phyloP scores from a whole-genome alignment of 2,888 invertebrate species.

The Meghimatium bilineatum region DNA sequence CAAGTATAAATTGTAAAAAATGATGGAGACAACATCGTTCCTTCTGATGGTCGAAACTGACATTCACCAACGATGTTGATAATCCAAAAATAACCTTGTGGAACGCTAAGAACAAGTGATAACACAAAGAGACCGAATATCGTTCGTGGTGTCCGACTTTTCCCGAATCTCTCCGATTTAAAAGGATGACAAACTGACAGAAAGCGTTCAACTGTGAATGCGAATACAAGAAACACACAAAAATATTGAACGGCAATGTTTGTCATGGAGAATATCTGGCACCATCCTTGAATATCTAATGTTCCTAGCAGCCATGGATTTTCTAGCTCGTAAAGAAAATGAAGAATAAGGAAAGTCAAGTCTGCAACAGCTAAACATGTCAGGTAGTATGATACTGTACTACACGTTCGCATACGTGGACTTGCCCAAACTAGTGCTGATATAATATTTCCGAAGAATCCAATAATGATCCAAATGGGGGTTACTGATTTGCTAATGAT shows the following conservation, averaged over 20 bases:
- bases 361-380: constrained; percentile 72
- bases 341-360: constrained; percentile 66
- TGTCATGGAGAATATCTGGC: constrained; percentile 71
- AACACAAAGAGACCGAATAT: constrained; percentile 60
- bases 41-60: constrained; percentile 46
- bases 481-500: constrained; percentile 70
- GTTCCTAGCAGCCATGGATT: constrained; percentile 70
- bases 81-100: constrained; percentile 73
- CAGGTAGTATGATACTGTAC: constrained; percentile 74
- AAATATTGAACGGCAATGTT: constrained; percentile 72
- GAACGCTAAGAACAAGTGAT: constrained; percentile 60
- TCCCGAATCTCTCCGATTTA: constrained; percentile 68
- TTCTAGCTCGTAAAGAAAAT: constrained; percentile 72
- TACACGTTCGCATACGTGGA: constrained; percentile 69
- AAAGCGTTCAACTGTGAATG: constrained; percentile 74
- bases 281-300: constrained; percentile 62
- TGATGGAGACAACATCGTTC: constrained; percentile 47
- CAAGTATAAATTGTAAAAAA: constrained; percentile 64
- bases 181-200: constrained; percentile 72
- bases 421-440: constrained; percentile 72
- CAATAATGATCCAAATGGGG: constrained; percentile 73
- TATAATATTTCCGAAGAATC: constrained; percentile 72
- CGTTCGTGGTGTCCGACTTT: constrained; percentile 66
- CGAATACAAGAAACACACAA: constrained; percentile 73
- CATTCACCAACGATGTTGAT: constrained; percentile 58